Evolutionary conservation across 2,888 invertebrate genomes (phyloP), one percentile per base, ranked within the genome.

Genomic region (Mantis religiosa): DNA sequence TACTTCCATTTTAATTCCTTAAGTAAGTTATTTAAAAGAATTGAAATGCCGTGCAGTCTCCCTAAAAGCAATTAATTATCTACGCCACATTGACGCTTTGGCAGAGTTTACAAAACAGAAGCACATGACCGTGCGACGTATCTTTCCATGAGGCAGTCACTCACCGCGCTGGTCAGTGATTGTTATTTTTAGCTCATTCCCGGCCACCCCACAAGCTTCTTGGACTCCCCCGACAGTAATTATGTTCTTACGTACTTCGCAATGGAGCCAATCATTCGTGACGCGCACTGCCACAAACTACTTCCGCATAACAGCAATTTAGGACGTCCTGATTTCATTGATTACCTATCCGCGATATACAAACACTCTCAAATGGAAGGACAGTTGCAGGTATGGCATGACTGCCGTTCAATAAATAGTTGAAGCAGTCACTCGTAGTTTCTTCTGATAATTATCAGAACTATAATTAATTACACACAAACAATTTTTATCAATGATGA

Each of bases 41-140:
- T 41, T 12, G 12, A 41, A 41, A 41, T 41, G 41, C 41, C 25
- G 54, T 71, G 54, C 54, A 71, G 54, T 20, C 54, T 71, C 20
- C 3, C 54, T 71, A 71, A 25, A 71, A 20, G 54, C 14, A 71
- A 71, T 71, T 15, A 71, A 71, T 71, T 15, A 71, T 71, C 54
- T 71, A 25, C 54, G 54, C 54, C 20, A 71, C 54, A 71, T 25
- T 71, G 54, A 71, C 15, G 54, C 54, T 71, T 84, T 84, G 84
- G 84, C 87, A 87, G 82, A 82, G 87, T 87, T 87, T 82, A 82
- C 87, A 87, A n/a, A 87, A 87, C 87, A 87, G 81, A 82, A 87
- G 87, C 87, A 82, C 41, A 82, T 87, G 87, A 87, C 30, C 20
- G 15, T 47, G 41, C 47, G 28, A 71, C 71, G 86, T 28, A 86